phyloP scores from a whole-genome alignment of 1,140 invertebrate genomes.

The Helicoverpa zea region DNA sequence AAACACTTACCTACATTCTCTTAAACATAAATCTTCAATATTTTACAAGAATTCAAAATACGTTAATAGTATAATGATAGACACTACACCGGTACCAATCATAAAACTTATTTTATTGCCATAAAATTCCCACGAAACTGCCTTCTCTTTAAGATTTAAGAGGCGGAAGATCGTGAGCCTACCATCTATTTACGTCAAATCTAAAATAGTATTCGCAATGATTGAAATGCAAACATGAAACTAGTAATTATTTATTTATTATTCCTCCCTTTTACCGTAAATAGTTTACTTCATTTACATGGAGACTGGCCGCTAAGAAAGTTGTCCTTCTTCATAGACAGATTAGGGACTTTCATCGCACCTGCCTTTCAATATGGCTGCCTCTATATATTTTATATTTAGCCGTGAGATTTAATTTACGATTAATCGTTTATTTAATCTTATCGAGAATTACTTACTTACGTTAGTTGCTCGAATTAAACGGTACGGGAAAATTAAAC shows the following conservation, averaged over 20 bases:
- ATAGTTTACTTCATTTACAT: not conserved
- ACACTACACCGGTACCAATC: too few relatives aligned
- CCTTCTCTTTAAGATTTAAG: too few relatives aligned
- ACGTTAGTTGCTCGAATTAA: not conserved
- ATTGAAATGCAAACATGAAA: not conserved
- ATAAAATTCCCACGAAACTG: too few relatives aligned
- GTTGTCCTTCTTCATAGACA: conserved; percentile 13
- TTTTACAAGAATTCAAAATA: too few relatives aligned
- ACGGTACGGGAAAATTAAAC: not conserved
- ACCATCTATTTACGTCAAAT: too few relatives aligned
- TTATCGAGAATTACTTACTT: not conserved
- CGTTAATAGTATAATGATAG: too few relatives aligned
- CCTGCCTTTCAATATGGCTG: conserved; percentile 1
- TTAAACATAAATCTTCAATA: too few relatives aligned
- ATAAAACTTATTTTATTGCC: too few relatives aligned
- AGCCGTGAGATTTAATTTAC: not conserved
- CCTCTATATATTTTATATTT: not conserved
- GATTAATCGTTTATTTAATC: not conserved
- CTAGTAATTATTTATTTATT: not conserved
- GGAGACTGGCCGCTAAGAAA: conserved; percentile 24
- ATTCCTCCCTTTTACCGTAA: not conserved
- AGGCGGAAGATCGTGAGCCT: too few relatives aligned
- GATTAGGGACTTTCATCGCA: conserved; percentile 28
- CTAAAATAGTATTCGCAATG: not conserved
- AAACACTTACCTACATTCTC: too few relatives aligned